Base-by-base conservation (phyloP, 1,140 invertebrate genomes). In the Thalassaphorura encarpata region DNA sequence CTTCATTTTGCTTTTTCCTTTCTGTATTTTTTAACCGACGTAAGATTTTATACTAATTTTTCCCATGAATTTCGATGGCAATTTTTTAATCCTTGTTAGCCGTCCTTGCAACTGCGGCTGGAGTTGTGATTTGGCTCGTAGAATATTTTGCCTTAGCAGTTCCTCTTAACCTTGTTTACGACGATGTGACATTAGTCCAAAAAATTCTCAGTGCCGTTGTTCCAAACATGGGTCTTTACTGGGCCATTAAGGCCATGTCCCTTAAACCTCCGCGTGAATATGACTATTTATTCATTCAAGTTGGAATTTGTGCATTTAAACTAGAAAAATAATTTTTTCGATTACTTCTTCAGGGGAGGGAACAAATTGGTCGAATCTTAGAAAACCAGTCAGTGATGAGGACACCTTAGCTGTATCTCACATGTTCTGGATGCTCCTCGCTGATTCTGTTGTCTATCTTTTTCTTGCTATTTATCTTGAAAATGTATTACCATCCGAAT, bases 181-280 rank as follows among this genome's bases (percentile, higher is more conserved):
- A 46, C n/a, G 31, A 24, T 6, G 21, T 58, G 19, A 16, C 49
- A 0, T 16, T 56, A 13, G 19, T 39, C 3, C 56, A 55, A 1
- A 64, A 64, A 27, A 2, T 61, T 19, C 36, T 21, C 18, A 31
- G 46, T 6, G 56, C 48, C 29, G 28, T 64, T 24, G 18, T 61
- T 26, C 62, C 62, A 2, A 61, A 61, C 39, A 56, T 64, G 53
- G 56, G 29, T n/a, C 40, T 64, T 1, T 46, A 55, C 26, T 61
- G 53, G 45, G 56, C 53, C 11, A 56, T 61, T 13, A 60, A 59
- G 46, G 50, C n/a, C n/a, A n/a, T n/a, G n/a, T n/a, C n/a, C n/a
- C n/a, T n/a, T n/a, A n/a, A n/a, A n/a, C n/a, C n/a, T n/a, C n/a
- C n/a, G n/a, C n/a, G n/a, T n/a, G n/a, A n/a, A n/a, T n/a, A n/a